Evolutionary conservation across 2,888 invertebrate genomes (phyloP).

Genomic region (Ormyrus rosae): DNA sequence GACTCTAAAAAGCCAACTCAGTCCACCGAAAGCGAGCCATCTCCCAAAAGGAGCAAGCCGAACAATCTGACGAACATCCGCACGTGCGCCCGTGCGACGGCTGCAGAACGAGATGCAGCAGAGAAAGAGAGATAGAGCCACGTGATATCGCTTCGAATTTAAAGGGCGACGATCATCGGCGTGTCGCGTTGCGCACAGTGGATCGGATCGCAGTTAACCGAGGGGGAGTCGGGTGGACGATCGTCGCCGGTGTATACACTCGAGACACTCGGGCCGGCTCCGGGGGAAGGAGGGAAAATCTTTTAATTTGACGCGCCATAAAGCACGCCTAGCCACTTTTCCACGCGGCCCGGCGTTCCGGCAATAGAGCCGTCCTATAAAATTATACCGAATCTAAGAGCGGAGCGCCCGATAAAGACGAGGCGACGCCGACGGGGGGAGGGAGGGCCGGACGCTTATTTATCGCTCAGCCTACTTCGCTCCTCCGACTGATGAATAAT

Average conservation of each 20-base stretch:
- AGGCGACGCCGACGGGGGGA: not conserved
- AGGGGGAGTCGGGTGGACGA: slow-evolving; percentile 44
- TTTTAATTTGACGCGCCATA: slow-evolving; percentile 76
- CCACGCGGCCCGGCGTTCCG: slow-evolving; percentile 59
- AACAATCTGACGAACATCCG: too few species aligned
- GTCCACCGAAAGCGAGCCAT: too few species aligned
- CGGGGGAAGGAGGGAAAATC: slow-evolving; percentile 71
- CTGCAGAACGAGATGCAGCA: not conserved
- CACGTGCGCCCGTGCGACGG: too few species aligned
- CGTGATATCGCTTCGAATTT: not conserved
- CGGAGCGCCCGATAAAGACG: slow-evolving; percentile 9
- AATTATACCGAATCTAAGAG: slow-evolving; percentile 35
- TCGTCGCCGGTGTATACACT: too few species aligned
- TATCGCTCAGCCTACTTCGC: not conserved
- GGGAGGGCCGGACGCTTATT: not conserved
- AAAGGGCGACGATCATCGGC: slow-evolving; percentile 17
- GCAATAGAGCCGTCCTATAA: slow-evolving; percentile 36
- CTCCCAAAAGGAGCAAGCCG: too few species aligned
- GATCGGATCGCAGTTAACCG: slow-evolving; percentile 72
- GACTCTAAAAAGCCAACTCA: too few species aligned
- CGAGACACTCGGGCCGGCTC: too few species aligned
- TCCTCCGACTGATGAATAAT: too few species aligned
- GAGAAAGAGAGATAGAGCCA: not conserved
- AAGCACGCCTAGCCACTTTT: slow-evolving; percentile 72
- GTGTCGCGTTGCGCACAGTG: slow-evolving; percentile 52